Evolutionary conservation across 1,140 invertebrate genomes (phyloP).

Genomic region (Piezodorus guildinii): DNA sequence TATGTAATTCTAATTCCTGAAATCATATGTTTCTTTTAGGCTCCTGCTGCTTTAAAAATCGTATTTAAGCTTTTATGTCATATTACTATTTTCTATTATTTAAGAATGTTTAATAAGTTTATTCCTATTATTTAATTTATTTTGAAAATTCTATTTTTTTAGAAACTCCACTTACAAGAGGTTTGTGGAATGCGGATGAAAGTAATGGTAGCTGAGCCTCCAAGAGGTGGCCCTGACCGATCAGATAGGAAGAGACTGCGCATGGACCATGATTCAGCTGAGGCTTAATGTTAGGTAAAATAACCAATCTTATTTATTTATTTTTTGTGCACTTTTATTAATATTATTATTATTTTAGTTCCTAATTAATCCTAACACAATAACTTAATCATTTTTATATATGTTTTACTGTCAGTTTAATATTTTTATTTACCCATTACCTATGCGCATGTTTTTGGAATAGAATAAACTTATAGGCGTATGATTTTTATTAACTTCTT

Average conservation of each 20-base stretch:
- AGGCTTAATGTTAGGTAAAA: not conserved
- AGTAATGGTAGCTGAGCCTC: slow-evolving; percentile 81
- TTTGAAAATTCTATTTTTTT: too few species aligned
- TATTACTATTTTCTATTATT: too few species aligned
- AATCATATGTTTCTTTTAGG: too few species aligned
- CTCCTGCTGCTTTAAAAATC: too few species aligned
- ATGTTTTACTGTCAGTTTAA: not conserved
- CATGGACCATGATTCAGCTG: slow-evolving; percentile 36
- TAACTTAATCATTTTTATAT: not conserved
- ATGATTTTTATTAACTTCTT: too few species aligned
- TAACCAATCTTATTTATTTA: not conserved
- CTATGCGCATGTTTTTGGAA: too few species aligned
- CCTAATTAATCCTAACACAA: not conserved
- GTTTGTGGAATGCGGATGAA: slow-evolving; percentile 70
- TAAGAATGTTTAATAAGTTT: too few species aligned
- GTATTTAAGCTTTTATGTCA: too few species aligned
- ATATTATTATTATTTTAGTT: not conserved
- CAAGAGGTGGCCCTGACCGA: slow-evolving; percentile 35
- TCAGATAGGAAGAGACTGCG: slow-evolving; percentile 40
- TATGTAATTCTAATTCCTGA: too few species aligned
- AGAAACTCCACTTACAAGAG: slow-evolving; percentile 68
- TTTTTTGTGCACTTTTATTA: not conserved
- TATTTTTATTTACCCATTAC: not conserved
- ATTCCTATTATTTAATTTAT: too few species aligned
- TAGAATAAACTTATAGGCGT: too few species aligned